Conservation (phyloP, 2,888 invertebrate species). For the Cephus nigrinus region DNA sequence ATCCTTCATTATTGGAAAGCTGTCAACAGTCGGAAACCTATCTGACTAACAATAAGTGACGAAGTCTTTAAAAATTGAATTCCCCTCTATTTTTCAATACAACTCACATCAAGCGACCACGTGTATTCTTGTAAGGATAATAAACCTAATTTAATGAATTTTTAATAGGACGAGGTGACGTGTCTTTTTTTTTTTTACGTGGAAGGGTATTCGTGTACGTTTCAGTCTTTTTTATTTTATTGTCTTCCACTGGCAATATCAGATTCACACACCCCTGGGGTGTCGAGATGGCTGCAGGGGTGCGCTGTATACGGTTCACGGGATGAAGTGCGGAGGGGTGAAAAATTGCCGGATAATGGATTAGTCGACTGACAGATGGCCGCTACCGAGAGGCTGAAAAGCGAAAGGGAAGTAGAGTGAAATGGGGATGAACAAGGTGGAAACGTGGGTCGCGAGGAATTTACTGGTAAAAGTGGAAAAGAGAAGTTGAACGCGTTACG, state of each 20-base stretch:
- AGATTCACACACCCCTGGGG: not conserved
- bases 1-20: no score
- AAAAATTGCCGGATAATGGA: constrained; percentile 38
- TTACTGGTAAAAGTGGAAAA: not conserved
- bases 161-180: not conserved
- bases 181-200: not conserved
- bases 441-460: not conserved
- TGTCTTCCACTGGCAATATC: not conserved
- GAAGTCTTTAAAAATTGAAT: not conserved
- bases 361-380: constrained; percentile 35
- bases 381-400: constrained; percentile 15
- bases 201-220: not conserved
- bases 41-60: not conserved
- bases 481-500: not conserved
- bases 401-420: not conserved
- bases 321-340: constrained; percentile 24
- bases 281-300: not conserved
- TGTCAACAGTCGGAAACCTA: no score
- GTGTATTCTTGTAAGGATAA: not conserved
- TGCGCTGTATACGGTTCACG: not conserved
- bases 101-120: not conserved
- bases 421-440: not conserved
- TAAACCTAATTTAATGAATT: not conserved
- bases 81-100: not conserved
- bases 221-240: not conserved